Evolutionary conservation across 2,113 vertebrate genomes (phyloP), one percentile per base, ranked within the genome.

Genomic region (Scortum barcoo): DNA sequence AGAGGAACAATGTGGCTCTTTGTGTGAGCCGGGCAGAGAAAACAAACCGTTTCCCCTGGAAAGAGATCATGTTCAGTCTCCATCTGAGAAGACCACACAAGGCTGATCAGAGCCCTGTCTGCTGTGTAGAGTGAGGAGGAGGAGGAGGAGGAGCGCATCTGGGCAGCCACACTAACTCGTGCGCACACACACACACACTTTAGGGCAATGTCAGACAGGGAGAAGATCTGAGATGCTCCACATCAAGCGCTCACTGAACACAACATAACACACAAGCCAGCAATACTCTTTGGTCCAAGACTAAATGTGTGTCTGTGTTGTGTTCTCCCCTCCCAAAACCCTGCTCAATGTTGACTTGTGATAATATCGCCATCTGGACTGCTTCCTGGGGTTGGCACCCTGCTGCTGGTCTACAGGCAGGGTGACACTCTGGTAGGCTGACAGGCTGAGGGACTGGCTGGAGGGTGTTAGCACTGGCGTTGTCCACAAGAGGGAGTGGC

Each of bases 1-100:
- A 89, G 91, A 91, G 88, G 92, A 94, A 94, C 94, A 94, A 94
- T 94, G 92, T 91, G 91, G 90, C 89, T 94, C 94, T 94, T 94
- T 94, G 94, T 94, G 93, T 85, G 78, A 93, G 91, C 85, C 63
- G 85, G 87, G 93, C 88, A 91, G 89, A 80, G 92, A 94, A 94
- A 94, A 94, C 92, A 94, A 94, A 93, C 92, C 88, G 85, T 92
- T 94, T 94, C 92, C 93, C 93, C 93, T 93, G 86, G 92, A 94
- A 94, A 94, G 94, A 93, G 94, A 94, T 94, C 94, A 85, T 88
- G 92, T 94, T 94, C 92, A 80, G 93, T 71, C 93, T 93, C 92
- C 91, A 93, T 93, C 90, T 90, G 92, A 94, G 93, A 90, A 93
- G 93, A 93, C 93, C 93, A 94, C 94, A 94, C 94, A 94, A 90